These are phyloP conservation scores for Pogonophryne albipinna DNA, from an alignment of 2,797 vertebrate genomes.

Conservation along the genomic window DNA sequence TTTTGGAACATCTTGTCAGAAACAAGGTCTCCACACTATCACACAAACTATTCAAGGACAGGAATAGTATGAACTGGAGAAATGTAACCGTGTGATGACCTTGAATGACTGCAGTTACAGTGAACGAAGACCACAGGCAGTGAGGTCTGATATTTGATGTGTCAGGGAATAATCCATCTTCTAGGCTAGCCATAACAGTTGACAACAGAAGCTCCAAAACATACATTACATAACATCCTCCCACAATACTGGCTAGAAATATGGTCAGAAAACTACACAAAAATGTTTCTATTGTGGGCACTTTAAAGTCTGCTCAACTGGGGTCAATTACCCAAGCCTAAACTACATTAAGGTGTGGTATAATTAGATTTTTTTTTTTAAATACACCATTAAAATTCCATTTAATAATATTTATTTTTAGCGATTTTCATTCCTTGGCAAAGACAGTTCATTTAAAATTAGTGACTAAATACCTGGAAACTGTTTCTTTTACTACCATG, in stretches of 20 bases:
- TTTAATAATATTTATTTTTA: too few species aligned
- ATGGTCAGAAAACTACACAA: conserved; percentile 9
- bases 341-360: neutral
- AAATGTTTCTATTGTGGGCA: neutral
- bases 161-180: conserved; percentile 13
- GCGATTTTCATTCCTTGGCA: neutral
- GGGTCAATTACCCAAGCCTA: neutral
- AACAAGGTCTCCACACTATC: too few species aligned
- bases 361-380: too few species aligned
- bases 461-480: neutral
- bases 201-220: conserved; percentile 16
- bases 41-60: neutral
- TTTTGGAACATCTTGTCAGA: neutral
- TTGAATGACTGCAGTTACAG: neutral
- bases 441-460: neutral
- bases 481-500: neutral
- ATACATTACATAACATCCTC: conserved; percentile 28
- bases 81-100: neutral
- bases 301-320: conserved; percentile 3
- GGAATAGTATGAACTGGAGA: neutral
- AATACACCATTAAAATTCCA: too few species aligned
- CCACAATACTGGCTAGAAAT: conserved; percentile 14
- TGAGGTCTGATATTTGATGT: neutral
- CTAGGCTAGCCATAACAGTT: neutral
- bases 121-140: conserved; percentile 9